Base-by-base conservation (phyloP, 1,140 invertebrate species). In the Drosophila littoralis region DNA sequence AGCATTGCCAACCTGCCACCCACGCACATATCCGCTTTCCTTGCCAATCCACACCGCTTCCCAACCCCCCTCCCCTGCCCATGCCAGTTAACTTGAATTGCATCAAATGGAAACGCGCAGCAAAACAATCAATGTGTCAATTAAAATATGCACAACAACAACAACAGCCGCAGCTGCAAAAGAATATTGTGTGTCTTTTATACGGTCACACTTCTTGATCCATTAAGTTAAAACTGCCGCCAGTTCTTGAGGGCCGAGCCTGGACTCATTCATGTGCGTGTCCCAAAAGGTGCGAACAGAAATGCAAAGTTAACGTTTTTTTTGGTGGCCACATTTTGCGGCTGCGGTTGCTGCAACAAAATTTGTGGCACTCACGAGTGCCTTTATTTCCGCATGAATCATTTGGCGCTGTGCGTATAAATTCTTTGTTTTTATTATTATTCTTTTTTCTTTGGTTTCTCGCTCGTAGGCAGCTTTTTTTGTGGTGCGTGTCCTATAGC, bases 381-480 rank as follows among this genome's bases (percentile, higher is more conserved):
- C 83, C 66, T 83, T 83, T 89, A 83, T 73, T 88, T 88, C 80
- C 77, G 80, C 83, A 89, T 88, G 83, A 88, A 88, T 88, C 83
- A 89, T 89, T 89, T 75, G 73, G 63, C 52, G 42, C 63, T 58
- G 28, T 64, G 76, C 76, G 68, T 66, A 86, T 88, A 86, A 82
- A 85, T 85, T 88, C 67, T 65, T 76, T 8, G 72, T 71, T 55
- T 50, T 63, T 81, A 59, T 66, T 72, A 68, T 64, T 40, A 28
- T 40, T 40, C 32, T 43, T 12, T 69, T 50, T 15, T 60, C 22
- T 15, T 40, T 15, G 32, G 42, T 45, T 55, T 52, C 7, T 9
- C 38, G 51, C 22, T 55, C 40, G 28, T 55, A 35, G 70, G 45
- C 55, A 13, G 15, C 3, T n/a, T 15, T 51, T 51, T 28, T 17